Conservation (phyloP, 64 coral and sea anemone species). For the Montipora foliosa region DNA sequence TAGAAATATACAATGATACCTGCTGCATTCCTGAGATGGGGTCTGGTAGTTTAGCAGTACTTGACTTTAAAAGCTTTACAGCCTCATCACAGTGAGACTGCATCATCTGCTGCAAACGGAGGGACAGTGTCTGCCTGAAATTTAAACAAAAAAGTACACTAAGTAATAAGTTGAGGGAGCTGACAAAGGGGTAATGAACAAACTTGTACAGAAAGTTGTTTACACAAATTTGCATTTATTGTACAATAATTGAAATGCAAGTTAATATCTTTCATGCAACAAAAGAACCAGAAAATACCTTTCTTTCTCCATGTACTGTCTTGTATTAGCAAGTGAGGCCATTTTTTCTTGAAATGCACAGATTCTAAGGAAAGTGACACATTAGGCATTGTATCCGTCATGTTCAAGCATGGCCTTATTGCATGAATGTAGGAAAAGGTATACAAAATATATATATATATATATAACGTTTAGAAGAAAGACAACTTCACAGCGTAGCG, state of each 20-base stretch:
- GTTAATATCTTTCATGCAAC: not conserved
- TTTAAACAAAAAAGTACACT: not conserved
- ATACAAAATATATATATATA: no score
- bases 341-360: conserved; percentile 81
- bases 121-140: conserved; percentile 53
- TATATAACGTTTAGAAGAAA: no score
- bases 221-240: no score
- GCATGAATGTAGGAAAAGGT: no score
- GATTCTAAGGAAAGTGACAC: not conserved
- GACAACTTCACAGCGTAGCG: no score
- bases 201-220: no score
- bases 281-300: conserved; percentile 47
- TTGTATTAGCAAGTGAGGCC: conserved; percentile 68
- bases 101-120: conserved; percentile 90
- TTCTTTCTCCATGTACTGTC: conserved; percentile 86
- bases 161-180: not conserved
- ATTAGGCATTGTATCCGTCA: no score
- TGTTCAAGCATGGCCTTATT: no score
- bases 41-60: not conserved
- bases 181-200: no score
- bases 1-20: not conserved
- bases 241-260: no score
- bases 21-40: not conserved
- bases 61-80: conserved; percentile 34
- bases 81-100: conserved; percentile 89